phyloP scores from a whole-genome alignment of 2,113 vertebrate species.

The Ramphastos sulfuratus region DNA sequence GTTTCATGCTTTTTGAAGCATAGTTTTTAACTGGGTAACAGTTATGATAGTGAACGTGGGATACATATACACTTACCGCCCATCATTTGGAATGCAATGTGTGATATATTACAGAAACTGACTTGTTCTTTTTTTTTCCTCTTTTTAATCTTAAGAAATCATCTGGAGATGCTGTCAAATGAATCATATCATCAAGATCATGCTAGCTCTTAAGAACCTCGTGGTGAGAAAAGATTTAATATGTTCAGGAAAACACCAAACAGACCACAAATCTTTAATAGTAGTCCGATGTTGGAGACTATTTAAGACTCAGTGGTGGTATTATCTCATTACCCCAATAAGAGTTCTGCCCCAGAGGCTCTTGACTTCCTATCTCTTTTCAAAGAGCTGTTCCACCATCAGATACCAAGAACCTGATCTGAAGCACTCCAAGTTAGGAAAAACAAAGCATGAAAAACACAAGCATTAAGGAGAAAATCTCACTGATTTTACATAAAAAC shows the following conservation, averaged over 20 bases:
- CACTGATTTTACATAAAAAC: not conserved
- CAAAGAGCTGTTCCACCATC: not conserved
- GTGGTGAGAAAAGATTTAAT: not conserved
- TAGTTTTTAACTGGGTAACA: not conserved
- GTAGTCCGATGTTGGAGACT: not conserved
- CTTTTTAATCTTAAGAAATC: not conserved
- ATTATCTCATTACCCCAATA: not conserved
- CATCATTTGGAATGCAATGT: not conserved
- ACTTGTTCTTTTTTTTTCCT: not conserved
- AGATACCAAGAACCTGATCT: not conserved
- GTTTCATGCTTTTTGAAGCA: not conserved
- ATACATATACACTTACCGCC: not conserved
- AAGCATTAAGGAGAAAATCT: not conserved
- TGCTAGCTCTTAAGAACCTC: not conserved
- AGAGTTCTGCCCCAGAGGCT: not conserved
- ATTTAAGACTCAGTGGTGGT: not conserved
- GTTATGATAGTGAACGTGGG: not conserved
- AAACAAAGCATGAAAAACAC: not conserved
- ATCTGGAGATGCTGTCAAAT: conserved; percentile 15
- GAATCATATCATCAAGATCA: not conserved
- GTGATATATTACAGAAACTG: not conserved
- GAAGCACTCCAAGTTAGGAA: not conserved
- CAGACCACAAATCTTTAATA: not conserved
- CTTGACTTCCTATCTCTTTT: not conserved
- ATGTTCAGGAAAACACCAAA: not conserved